phyloP scores from a whole-genome alignment of 2,797 vertebrate genomes.

The Girardinus metallicus region DNA sequence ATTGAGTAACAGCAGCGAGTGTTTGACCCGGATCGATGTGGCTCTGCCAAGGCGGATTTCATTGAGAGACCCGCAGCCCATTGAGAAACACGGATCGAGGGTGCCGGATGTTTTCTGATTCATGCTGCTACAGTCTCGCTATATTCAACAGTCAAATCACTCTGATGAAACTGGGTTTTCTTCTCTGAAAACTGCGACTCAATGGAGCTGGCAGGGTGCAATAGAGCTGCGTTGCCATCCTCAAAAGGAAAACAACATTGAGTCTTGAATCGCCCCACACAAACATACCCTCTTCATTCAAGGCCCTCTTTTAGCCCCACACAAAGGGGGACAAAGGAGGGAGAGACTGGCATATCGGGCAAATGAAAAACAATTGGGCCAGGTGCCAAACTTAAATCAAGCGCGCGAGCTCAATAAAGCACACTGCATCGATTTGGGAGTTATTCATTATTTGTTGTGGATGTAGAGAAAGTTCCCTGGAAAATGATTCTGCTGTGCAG shows the following conservation, averaged over 20 bases:
- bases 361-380: conserved; percentile 70
- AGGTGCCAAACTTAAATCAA: conserved; percentile 68
- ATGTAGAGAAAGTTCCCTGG: conserved; percentile 75
- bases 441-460: conserved; percentile 80
- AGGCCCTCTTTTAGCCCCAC: conserved; percentile 33
- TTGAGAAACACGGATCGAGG: conserved; percentile 58
- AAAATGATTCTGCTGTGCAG: conserved; percentile 66
- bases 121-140: conserved; percentile 51
- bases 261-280: conserved; percentile 29
- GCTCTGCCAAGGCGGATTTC: conserved; percentile 59
- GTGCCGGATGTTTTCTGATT: conserved; percentile 72
- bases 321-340: conserved; percentile 54
- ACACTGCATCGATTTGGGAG: conserved; percentile 67
- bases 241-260: conserved; percentile 35
- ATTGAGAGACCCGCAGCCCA: conserved; percentile 53
- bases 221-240: conserved; percentile 31
- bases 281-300: conserved; percentile 34
- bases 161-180: conserved; percentile 41
- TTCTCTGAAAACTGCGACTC: conserved; percentile 46
- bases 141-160: conserved; percentile 55
- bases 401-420: conserved; percentile 70
- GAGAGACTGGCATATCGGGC: conserved; percentile 49
- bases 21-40: conserved; percentile 62
- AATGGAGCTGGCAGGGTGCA: conserved; percentile 41
- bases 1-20: conserved; percentile 68